Conservation (phyloP, 2,888 invertebrate genomes). For the Dryocosmus kuriphilus region DNA sequence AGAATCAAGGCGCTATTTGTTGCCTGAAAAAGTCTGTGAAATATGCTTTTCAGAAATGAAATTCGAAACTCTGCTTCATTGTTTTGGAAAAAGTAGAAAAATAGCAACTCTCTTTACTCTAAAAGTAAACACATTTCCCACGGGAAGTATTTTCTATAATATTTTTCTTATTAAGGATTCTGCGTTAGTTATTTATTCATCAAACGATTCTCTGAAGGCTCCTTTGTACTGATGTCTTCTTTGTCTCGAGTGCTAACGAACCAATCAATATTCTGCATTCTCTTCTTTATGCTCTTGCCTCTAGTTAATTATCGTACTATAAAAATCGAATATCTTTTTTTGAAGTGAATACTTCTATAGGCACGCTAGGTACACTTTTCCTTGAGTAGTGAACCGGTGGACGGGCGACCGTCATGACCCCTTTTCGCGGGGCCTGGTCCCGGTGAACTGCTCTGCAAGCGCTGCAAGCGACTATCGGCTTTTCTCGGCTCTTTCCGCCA, state of each 20-base stretch:
- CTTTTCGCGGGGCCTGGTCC: no score
- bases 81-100: no score
- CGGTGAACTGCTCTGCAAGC: no score
- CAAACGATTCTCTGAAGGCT: constrained; percentile 7
- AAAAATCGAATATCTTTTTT: no score
- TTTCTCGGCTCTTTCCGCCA: no score
- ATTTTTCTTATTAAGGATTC: neutral
- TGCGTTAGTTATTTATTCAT: neutral
- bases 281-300: neutral
- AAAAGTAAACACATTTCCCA: no score
- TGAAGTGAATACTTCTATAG: no score
- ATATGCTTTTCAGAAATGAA: neutral
- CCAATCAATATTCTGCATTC: constrained; percentile 12
- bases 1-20: constrained; percentile 4
- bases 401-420: no score
- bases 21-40: neutral
- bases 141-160: neutral
- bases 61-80: neutral
- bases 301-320: neutral
- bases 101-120: no score
- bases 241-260: constrained; percentile 20
- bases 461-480: no score
- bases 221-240: neutral
- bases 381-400: no score
- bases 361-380: no score